Percentiles rank a stretch among this genome's conserved stretches.
Conservation (phyloP, 2,888 invertebrate species). For the Dione juno region DNA sequence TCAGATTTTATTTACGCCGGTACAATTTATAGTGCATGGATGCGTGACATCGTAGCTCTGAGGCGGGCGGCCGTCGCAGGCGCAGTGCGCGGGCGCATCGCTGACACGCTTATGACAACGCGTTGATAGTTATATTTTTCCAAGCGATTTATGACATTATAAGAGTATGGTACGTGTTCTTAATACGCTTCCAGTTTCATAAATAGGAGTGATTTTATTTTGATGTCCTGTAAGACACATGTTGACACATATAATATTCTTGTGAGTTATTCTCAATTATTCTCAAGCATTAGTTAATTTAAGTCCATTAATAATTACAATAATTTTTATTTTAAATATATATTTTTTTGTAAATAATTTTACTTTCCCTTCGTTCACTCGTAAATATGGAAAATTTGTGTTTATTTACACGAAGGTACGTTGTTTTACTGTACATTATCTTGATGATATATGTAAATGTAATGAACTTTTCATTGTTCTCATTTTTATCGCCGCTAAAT, state of each 20-base stretch:
- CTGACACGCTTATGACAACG: slow-evolving; percentile 75
- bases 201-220: slow-evolving; percentile 82
- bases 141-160: slow-evolving; percentile 83
- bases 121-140: slow-evolving; percentile 82
- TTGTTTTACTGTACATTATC: slow-evolving; percentile 72
- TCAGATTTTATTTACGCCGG: slow-evolving; percentile 78
- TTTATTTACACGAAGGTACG: slow-evolving; percentile 60
- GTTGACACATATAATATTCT: slow-evolving; percentile 79
- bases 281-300: slow-evolving; percentile 63
- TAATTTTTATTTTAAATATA: slow-evolving; percentile 40
- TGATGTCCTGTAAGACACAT: slow-evolving; percentile 80
- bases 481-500: slow-evolving; percentile 75
- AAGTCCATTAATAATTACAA: slow-evolving; percentile 62
- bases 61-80: slow-evolving; percentile 43
- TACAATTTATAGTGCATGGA: slow-evolving; percentile 74
- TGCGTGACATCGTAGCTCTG: slow-evolving; percentile 57
- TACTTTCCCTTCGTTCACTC: not conserved
- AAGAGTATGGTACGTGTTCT: slow-evolving; percentile 76
- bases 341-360: slow-evolving; percentile 30
- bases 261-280: slow-evolving; percentile 54
- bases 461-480: slow-evolving; percentile 73
- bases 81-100: slow-evolving; percentile 51
- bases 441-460: slow-evolving; percentile 63
- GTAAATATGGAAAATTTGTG: slow-evolving; percentile 20
- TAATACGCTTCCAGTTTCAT: slow-evolving; percentile 79